Conservation (phyloP, 2,797 vertebrate species). For the Enteromius viviparus region DNA sequence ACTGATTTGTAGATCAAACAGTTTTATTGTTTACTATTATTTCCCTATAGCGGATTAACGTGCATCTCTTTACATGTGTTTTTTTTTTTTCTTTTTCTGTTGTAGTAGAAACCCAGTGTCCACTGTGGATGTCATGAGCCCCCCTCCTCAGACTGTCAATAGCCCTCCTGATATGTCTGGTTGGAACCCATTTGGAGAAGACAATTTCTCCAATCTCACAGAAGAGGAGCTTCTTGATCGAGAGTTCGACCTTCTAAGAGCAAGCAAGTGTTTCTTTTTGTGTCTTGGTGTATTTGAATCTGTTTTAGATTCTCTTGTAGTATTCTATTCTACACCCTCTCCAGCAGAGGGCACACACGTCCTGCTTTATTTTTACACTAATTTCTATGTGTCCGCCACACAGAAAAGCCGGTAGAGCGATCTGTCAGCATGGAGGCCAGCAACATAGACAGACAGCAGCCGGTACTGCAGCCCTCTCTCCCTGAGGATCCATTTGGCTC, state of each 20-base stretch:
- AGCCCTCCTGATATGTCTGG: slow-evolving; percentile 95
- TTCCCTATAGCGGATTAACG: not conserved
- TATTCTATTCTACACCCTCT: slow-evolving; percentile 12
- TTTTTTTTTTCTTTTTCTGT: not conserved
- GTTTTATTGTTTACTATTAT: not conserved
- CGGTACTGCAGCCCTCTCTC: slow-evolving; percentile 75
- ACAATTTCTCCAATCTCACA: slow-evolving; percentile 96
- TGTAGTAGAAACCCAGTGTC: slow-evolving; percentile 76
- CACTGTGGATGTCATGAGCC: slow-evolving; percentile 74
- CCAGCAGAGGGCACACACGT: slow-evolving; percentile 43
- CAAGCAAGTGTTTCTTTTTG: slow-evolving; percentile 86
- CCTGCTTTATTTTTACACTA: not conserved
- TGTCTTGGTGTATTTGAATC: not conserved
- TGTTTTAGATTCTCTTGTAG: not conserved
- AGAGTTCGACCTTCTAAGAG: slow-evolving; percentile 97
- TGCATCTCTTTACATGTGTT: not conserved
- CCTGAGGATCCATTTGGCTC: slow-evolving; percentile 95
- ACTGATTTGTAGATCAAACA: not conserved
- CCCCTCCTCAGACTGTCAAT: slow-evolving; percentile 79
- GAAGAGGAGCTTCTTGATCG: slow-evolving; percentile 97
- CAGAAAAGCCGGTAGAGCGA: slow-evolving; percentile 89
- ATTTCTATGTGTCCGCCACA: not conserved
- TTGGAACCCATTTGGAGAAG: slow-evolving; percentile 98
- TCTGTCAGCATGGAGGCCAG: slow-evolving; percentile 79
- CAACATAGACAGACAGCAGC: slow-evolving; percentile 74